Evolutionary conservation across 1,140 invertebrate genomes (phyloP).

Genomic region (Heliconius hermathena): DNA sequence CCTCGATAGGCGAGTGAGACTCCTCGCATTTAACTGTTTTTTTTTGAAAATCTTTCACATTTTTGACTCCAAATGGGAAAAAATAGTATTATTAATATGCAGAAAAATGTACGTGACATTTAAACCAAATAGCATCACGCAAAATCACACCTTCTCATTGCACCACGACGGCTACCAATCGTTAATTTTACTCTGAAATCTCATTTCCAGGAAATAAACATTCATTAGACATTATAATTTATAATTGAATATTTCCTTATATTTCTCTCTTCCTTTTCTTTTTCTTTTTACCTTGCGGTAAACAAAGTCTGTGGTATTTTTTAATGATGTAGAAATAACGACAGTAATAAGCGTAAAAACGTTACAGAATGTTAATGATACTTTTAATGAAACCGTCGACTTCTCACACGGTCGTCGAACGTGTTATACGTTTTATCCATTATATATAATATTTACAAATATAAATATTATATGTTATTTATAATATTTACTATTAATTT

Average conservation of each 20-base stretch:
- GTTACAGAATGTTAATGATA: neutral
- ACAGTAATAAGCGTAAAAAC: slow-evolving; percentile 14
- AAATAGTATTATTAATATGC: no score
- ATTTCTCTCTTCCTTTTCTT: neutral
- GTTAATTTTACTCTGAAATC: neutral
- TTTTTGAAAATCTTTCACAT: no score
- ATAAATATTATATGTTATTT: no score
- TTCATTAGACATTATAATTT: neutral
- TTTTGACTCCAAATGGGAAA: no score
- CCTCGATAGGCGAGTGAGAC: no score
- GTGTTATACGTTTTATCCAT: neutral
- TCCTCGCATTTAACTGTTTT: no score
- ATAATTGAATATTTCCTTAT: neutral
- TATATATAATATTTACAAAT: neutral
- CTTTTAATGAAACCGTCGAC: neutral
- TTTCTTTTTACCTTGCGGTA: neutral
- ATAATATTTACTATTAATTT: no score
- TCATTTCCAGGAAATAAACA: neutral
- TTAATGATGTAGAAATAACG: slow-evolving; percentile 12
- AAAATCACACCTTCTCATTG: no score
- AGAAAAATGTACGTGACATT: neutral
- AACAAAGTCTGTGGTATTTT: neutral
- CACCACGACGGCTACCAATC: no score
- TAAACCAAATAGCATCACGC: neutral
- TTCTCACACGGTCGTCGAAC: neutral